Conservation (phyloP, 1,140 invertebrate species). For the Drosophila kanapiae region DNA sequence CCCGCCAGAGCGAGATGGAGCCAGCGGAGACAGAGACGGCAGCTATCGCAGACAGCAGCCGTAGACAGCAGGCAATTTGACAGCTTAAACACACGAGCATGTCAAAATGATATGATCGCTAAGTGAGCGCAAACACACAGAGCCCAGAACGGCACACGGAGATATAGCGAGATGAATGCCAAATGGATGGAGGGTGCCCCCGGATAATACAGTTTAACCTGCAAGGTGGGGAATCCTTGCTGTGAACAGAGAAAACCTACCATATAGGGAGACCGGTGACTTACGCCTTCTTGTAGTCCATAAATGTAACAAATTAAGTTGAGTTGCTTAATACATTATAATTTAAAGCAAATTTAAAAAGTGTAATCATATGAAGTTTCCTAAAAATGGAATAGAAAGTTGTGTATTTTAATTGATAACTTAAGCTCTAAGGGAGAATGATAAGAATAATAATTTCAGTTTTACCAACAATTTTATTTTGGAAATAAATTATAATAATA, state of each 20-base stretch:
- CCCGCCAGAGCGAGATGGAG: slow-evolving; percentile 26
- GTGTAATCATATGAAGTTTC: neutral
- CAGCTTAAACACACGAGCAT: slow-evolving; percentile 83
- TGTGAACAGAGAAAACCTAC: no score
- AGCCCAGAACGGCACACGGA: slow-evolving; percentile 45
- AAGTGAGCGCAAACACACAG: slow-evolving; percentile 74
- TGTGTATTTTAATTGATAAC: neutral
- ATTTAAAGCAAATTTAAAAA: neutral
- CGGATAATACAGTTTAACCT: slow-evolving; percentile 12
- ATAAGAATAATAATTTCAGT: no score
- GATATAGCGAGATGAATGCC: slow-evolving; percentile 30
- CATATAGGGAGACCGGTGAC: neutral
- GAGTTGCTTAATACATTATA: neutral
- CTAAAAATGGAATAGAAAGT: neutral
- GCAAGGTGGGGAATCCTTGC: neutral
- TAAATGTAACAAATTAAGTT: no score
- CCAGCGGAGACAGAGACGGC: slow-evolving; percentile 23
- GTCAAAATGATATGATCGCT: slow-evolving; percentile 84
- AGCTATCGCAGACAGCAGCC: slow-evolving; percentile 60
- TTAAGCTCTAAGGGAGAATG: neutral
- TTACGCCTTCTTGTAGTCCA: neutral
- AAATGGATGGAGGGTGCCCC: slow-evolving; percentile 11
- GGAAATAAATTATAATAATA: no score
- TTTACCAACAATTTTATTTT: no score
- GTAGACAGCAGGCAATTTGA: slow-evolving; percentile 82